Evolutionary conservation across 1,140 invertebrate genomes (phyloP).

Genomic region (Brachionus koreanus): DNA sequence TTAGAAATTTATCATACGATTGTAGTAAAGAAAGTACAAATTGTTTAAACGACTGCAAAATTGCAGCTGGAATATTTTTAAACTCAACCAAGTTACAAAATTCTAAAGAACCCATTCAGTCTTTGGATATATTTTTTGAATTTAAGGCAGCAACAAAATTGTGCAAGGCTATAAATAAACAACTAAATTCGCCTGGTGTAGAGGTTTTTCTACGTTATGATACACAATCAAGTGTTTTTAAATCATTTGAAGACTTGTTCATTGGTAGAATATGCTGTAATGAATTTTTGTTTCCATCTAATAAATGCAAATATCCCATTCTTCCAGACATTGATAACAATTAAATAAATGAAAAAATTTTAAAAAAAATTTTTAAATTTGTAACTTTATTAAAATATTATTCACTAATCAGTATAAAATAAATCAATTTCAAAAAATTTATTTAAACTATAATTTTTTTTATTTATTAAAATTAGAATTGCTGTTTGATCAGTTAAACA

Average conservation of each 20-base stretch:
- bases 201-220: background rate
- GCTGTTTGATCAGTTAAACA: too few species aligned
- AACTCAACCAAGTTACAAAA: background rate
- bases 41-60: background rate
- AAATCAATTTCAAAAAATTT: too few species aligned
- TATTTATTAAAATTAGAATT: too few species aligned
- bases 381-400: too few species aligned
- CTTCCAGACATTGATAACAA: background rate
- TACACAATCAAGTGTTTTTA: background rate
- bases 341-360: too few species aligned
- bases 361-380: too few species aligned
- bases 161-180: background rate
- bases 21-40: background rate
- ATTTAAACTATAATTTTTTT: too few species aligned
- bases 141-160: background rate
- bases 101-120: background rate
- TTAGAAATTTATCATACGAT: background rate
- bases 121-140: conserved; percentile 26
- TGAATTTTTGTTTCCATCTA: conserved; percentile 21
- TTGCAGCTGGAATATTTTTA: background rate
- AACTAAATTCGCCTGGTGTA: background rate
- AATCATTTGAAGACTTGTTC: background rate
- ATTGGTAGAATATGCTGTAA: conserved; percentile 36
- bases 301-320: background rate
- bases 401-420: too few species aligned